Conservation (phyloP, 2,888 invertebrate genomes). For the Tachina fera region DNA sequence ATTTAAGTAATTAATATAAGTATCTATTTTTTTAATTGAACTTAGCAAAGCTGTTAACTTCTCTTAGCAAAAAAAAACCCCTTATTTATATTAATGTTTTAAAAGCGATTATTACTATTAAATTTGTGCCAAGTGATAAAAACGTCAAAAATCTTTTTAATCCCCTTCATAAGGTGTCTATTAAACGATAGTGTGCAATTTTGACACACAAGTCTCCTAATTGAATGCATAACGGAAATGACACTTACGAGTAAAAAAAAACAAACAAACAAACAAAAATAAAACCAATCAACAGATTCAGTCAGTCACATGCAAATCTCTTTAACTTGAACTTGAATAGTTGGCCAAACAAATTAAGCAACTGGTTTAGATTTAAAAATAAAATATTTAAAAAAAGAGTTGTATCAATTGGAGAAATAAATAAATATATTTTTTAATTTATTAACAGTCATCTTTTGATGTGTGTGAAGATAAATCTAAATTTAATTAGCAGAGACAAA, state of each 20-base stretch:
- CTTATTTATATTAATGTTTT: background rate
- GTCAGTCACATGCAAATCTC: constrained; percentile 36
- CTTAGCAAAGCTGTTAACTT: too few relatives aligned
- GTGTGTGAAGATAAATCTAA: too few relatives aligned
- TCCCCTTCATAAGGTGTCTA: background rate
- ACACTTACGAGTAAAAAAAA: background rate
- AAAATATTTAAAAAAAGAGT: background rate
- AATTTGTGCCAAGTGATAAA: constrained; percentile 33
- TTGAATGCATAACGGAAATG: constrained; percentile 1
- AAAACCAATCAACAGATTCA: constrained; percentile 10
- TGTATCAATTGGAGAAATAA: background rate
- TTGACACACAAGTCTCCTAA: constrained; percentile 19
- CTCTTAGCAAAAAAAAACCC: background rate
- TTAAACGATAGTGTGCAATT: background rate
- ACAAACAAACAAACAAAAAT: background rate
- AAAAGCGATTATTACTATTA: constrained; percentile 6
- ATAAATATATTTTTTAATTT: constrained; percentile 28
- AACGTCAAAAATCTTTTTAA: constrained; percentile 22
- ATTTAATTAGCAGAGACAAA: too few relatives aligned
- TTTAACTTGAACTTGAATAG: constrained; percentile 80
- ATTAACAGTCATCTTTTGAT: constrained; percentile 26
- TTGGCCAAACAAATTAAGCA: constrained; percentile 74
- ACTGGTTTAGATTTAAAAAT: constrained; percentile 38
- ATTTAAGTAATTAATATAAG: too few relatives aligned
- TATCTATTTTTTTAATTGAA: too few relatives aligned